phyloP scores from a whole-genome alignment of 2,113 vertebrate genomes.

The Burhinus bistriatus region DNA sequence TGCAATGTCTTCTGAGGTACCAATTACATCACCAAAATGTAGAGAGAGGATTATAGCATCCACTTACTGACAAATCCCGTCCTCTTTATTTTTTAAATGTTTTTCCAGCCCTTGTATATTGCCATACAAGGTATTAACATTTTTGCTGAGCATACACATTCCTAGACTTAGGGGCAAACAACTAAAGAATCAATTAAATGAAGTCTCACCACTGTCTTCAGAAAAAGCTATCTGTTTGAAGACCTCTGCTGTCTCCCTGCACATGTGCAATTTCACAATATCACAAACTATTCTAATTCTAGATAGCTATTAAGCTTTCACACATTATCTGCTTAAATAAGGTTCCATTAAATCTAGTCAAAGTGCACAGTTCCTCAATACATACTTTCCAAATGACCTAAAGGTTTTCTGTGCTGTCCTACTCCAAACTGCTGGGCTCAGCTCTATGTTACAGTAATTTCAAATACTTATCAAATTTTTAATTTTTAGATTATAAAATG shows the following conservation, averaged over 20 bases:
- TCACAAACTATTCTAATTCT: background rate
- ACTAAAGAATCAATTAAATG: background rate
- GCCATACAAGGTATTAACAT: background rate
- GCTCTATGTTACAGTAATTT: background rate
- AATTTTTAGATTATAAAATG: background rate
- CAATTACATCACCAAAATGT: rapidly evolving
- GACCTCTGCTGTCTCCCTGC: background rate
- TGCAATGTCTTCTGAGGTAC: background rate
- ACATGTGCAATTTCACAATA: background rate
- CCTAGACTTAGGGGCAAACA: background rate
- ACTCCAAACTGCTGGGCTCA: background rate
- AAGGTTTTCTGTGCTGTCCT: background rate
- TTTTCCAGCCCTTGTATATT: background rate
- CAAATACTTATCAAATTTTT: background rate
- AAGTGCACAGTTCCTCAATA: background rate
- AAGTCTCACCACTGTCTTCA: background rate
- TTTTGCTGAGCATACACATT: background rate
- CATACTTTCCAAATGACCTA: background rate
- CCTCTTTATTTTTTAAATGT: background rate
- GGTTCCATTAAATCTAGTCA: background rate
- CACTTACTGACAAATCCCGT: background rate
- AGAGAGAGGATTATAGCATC: background rate
- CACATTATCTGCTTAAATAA: background rate
- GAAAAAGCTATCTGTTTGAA: background rate
- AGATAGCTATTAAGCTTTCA: background rate